Conservation (phyloP, 2,888 invertebrate species). For the Hydroisotoma schaefferi region DNA sequence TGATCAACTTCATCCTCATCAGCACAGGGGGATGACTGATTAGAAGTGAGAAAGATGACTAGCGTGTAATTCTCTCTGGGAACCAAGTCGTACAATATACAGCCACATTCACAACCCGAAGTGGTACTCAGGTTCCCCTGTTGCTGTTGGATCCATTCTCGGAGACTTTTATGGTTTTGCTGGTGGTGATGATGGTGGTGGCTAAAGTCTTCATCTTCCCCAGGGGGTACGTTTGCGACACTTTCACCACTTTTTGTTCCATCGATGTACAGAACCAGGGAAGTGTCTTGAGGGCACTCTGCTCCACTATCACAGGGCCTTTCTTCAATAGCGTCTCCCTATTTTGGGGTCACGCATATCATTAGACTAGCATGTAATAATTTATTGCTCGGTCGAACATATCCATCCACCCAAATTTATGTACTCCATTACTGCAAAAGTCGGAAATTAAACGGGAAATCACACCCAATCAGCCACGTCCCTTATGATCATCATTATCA, state of each 20-base stretch:
- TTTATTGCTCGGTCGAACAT: not conserved
- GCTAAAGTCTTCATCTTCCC: not conserved
- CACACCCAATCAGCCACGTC: not conserved
- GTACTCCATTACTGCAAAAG: constrained; percentile 2
- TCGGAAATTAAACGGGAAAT: constrained; percentile 9
- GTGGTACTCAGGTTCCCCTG: constrained; percentile 29
- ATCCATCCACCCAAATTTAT: not conserved
- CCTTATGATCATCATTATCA: not conserved
- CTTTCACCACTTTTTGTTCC: not conserved
- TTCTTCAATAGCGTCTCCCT: constrained; percentile 47
- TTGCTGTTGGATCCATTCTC: no score
- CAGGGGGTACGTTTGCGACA: not conserved
- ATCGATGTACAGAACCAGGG: constrained; percentile 4
- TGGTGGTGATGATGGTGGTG: constrained; percentile 4
- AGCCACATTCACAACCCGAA: constrained; percentile 46
- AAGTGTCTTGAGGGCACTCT: constrained; percentile 28
- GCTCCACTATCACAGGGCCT: constrained; percentile 32
- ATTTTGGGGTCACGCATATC: constrained; percentile 1
- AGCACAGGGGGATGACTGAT: constrained; percentile 42
- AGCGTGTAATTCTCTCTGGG: constrained; percentile 44
- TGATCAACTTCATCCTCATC: constrained; percentile 45
- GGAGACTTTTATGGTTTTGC: not conserved
- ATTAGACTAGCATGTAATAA: not conserved
- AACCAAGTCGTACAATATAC: constrained; percentile 43
- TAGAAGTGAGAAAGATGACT: constrained; percentile 42